phyloP scores from a whole-genome alignment of 92 coral and sea anemone genomes.

The Diadumene lineata region DNA sequence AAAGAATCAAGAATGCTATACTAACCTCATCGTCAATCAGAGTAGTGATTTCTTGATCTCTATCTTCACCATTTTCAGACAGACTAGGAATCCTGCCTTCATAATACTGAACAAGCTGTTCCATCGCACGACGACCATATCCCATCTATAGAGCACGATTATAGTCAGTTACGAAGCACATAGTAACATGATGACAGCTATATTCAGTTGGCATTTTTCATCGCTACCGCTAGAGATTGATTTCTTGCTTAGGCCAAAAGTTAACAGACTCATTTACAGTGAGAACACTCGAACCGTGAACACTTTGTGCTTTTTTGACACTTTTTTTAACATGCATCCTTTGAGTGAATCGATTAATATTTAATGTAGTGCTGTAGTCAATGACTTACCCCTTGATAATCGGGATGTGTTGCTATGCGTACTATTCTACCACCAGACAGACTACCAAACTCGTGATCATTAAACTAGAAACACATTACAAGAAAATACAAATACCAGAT shows the following conservation, averaged over 20 bases:
- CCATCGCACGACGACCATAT: conserved; percentile 85
- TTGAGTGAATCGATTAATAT: too few species aligned
- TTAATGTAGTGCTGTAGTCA: background rate
- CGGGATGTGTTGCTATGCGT: conserved; percentile 96
- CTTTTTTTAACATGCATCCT: too few species aligned
- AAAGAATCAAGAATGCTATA: too few species aligned
- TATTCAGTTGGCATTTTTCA: too few species aligned
- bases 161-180: too few species aligned
- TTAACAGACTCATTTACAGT: too few species aligned
- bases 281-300: too few species aligned
- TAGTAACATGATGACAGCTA: too few species aligned
- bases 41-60: conserved; percentile 44
- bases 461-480: conserved; percentile 62
- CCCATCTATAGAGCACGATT: conserved; percentile 71
- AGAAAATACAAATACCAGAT: background rate
- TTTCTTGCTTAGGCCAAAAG: too few species aligned
- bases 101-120: conserved; percentile 74
- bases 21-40: conserved; percentile 64
- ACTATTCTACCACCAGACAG: conserved; percentile 94
- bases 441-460: conserved; percentile 95
- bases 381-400: conserved; percentile 91
- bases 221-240: too few species aligned
- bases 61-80: conserved; percentile 66
- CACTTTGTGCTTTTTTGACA: too few species aligned
- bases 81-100: conserved; percentile 92